Base-by-base conservation (phyloP, 2,113 vertebrate species). In the Forbesichthys agassizii region DNA sequence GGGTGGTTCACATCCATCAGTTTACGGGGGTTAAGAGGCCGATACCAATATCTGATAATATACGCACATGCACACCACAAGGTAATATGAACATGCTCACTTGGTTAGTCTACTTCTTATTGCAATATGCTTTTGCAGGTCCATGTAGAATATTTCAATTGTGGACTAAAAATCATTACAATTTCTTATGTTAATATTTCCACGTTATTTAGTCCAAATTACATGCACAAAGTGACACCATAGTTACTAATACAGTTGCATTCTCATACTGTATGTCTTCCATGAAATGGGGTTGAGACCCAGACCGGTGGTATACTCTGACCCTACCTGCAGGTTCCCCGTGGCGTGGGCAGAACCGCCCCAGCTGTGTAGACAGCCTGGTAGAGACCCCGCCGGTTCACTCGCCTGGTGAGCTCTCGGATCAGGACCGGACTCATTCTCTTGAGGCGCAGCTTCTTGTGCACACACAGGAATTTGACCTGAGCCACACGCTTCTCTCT, bases 381-480 rank as follows among this genome's bases (percentile, higher is more conserved):
- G 75, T 90, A 90, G 82, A 97, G 87, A 4, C 95, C 96, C 88
- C 94, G 95, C 74, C 92, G 92, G 72, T 95, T 94, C 51, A 99
- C 96, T 77, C 96, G 79, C 65, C 97, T 91, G 1, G 95, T 94
- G 77, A 99, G 94, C 91, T 99, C 96, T 0, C 96, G 92, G 88
- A 99, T 98, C 81, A 99, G 88, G 27, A 99, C 96, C 0, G 98
- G 98, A 14, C 96, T 94, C 89, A 99, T 95, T 11, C 96, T 92
- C 76, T 99, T 99, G 0, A 93, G 94, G 64, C 97, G 96, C 49
- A 99, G 88, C 86, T 98, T 99, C 89, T 98, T 98, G 74, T 99
- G 98, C 64, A 99, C 97, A 5, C 98, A 99, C 51, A 99, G 88
- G 87, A 98, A 94, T 74, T 95, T 97, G 77, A 99, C 96, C 85